Evolutionary conservation across 2,888 invertebrate species (phyloP).

Genomic region (Eudasyphora cyanicolor): DNA sequence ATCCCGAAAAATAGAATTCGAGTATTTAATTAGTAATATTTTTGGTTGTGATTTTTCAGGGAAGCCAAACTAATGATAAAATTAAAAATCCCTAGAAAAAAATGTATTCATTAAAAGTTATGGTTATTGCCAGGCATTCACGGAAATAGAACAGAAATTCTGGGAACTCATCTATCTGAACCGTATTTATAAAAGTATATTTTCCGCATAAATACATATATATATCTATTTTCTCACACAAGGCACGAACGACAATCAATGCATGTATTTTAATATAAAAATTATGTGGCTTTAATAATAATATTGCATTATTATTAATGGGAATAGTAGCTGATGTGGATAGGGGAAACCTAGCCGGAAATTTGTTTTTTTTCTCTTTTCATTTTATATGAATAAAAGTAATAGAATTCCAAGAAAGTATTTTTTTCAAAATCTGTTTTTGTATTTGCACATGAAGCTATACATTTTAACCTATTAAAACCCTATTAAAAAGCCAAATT

Average conservation of each 20-base stretch:
- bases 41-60: constrained; percentile 22
- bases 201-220: not conserved
- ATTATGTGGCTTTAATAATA: not conserved
- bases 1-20: not conserved
- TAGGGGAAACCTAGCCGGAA: too few species aligned
- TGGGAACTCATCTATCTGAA: too few species aligned
- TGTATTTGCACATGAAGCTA: too few species aligned
- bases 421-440: too few species aligned
- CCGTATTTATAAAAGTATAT: not conserved
- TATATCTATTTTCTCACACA: too few species aligned
- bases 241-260: too few species aligned
- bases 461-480: too few species aligned
- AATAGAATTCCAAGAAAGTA: too few species aligned
- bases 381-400: too few species aligned
- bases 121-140: not conserved
- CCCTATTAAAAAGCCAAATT: too few species aligned
- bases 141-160: not conserved
- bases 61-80: constrained; percentile 5
- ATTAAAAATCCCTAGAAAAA: not conserved
- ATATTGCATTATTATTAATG: not conserved
- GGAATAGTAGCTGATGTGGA: not conserved
- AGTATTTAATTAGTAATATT: constrained; percentile 14
- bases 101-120: constrained; percentile 29
- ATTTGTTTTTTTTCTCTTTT: too few species aligned
- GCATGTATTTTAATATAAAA: not conserved